Evolutionary conservation across 1,140 invertebrate genomes (phyloP).

Genomic region (Drosophila trapezifrons): DNA sequence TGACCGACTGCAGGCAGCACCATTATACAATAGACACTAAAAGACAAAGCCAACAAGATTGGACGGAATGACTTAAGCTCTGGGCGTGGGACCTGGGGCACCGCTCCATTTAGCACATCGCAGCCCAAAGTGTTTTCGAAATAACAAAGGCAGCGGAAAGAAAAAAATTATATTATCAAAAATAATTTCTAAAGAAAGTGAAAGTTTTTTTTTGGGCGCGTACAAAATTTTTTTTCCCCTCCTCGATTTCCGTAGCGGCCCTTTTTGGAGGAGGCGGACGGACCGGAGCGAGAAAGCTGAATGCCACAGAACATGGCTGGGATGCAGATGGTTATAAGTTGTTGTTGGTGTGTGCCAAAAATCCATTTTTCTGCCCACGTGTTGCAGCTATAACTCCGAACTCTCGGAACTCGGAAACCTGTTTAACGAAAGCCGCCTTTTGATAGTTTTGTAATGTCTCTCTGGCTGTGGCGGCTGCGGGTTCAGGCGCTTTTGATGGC

Average conservation of each 20-base stretch:
- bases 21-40: slow-evolving; percentile 70
- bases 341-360: slow-evolving; percentile 35
- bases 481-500: slow-evolving; percentile 48
- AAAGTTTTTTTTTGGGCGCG: slow-evolving; percentile 56
- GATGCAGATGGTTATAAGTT: slow-evolving; percentile 19
- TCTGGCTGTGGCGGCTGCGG: neutral
- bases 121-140: slow-evolving; percentile 54
- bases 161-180: slow-evolving; percentile 54
- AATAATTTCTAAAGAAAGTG: slow-evolving; percentile 79
- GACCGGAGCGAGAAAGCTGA: slow-evolving; percentile 47
- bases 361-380: slow-evolving; percentile 36
- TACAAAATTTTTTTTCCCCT: slow-evolving; percentile 11
- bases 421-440: slow-evolving; percentile 14
- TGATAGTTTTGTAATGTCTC: slow-evolving; percentile 50
- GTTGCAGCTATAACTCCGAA: slow-evolving; percentile 22
- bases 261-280: slow-evolving; percentile 18
- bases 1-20: slow-evolving; percentile 58
- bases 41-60: slow-evolving; percentile 44
- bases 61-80: slow-evolving; percentile 34
- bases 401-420: slow-evolving; percentile 6
- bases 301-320: slow-evolving; percentile 1
- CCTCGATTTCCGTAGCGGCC: slow-evolving; percentile 19
- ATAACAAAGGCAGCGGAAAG: slow-evolving; percentile 3
- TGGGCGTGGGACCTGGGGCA: slow-evolving; percentile 14
- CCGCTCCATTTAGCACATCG: slow-evolving; percentile 75